These are phyloP conservation scores for Nothobranchius kuhntae DNA, from an alignment of 2,113 vertebrate genomes.

Conservation along the genomic window DNA sequence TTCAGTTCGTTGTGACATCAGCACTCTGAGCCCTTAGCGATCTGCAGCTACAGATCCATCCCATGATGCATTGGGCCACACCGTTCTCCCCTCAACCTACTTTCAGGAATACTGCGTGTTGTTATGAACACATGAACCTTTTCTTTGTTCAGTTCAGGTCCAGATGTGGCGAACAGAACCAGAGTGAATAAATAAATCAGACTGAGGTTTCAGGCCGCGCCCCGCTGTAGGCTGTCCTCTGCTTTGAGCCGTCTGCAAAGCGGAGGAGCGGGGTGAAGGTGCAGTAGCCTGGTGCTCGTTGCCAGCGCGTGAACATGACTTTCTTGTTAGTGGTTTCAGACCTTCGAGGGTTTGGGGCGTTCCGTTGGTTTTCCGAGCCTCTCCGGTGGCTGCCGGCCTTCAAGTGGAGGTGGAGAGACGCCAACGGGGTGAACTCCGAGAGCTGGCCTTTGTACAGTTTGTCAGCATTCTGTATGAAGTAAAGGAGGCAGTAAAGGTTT, in stretches of 20 bases:
- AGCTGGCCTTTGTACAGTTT: constrained; percentile 79
- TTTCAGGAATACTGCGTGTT: background rate
- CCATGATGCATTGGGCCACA: constrained; percentile 28
- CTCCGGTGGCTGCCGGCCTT: constrained; percentile 61
- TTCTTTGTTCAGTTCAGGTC: constrained; percentile 6
- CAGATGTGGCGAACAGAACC: background rate
- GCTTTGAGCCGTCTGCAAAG: constrained; percentile 69
- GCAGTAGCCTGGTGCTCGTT: constrained; percentile 73
- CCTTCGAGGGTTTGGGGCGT: constrained; percentile 73
- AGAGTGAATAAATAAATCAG: constrained; percentile 54
- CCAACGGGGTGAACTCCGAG: constrained; percentile 85
- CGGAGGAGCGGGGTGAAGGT: constrained; percentile 82
- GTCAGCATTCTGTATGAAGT: constrained; percentile 77
- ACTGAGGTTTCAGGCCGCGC: constrained; percentile 84
- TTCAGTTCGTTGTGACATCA: constrained; percentile 20
- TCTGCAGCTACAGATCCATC: constrained; percentile 14
- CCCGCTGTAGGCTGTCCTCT: constrained; percentile 61
- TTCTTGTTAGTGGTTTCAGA: constrained; percentile 81
- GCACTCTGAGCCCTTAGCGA: constrained; percentile 47
- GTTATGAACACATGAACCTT: constrained; percentile 4
- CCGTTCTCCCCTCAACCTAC: background rate
- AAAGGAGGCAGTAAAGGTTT: background rate
- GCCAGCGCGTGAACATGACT: constrained; percentile 82
- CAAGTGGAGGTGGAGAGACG: constrained; percentile 78
- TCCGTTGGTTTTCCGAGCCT: constrained; percentile 71